phyloP scores from a whole-genome alignment of 2,888 invertebrate genomes.

The Chromoteleia sp. region DNA sequence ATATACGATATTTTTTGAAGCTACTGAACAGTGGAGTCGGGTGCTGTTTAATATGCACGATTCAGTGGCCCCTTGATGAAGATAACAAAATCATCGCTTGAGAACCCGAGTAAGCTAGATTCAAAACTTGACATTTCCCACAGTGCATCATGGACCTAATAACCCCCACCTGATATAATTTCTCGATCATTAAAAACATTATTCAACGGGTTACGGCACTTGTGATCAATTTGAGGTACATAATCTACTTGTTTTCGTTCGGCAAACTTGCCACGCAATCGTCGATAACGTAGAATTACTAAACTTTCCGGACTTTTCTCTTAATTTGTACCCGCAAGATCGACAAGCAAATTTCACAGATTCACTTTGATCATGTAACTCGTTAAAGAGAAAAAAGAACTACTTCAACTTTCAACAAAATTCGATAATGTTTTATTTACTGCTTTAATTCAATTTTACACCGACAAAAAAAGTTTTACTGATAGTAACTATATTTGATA shows the following conservation, averaged over 20 bases:
- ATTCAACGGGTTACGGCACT: slow-evolving; percentile 56
- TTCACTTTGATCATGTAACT: slow-evolving; percentile 8
- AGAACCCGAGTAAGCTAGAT: slow-evolving; percentile 51
- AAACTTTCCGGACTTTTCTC: slow-evolving; percentile 30
- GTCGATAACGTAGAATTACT: slow-evolving; percentile 31
- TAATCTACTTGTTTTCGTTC: slow-evolving; percentile 41
- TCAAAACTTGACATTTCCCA: slow-evolving; percentile 62
- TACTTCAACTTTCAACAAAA: no score
- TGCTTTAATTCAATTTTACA: no score
- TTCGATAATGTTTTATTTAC: no score
- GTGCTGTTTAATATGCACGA: slow-evolving; percentile 42
- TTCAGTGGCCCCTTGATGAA: slow-evolving; percentile 42
- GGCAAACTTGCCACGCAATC: slow-evolving; percentile 25
- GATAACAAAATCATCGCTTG: slow-evolving; percentile 65
- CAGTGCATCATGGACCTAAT: slow-evolving; percentile 53
- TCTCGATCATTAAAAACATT: slow-evolving; percentile 64
- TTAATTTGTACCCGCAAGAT: slow-evolving; percentile 26
- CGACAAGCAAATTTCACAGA: neutral
- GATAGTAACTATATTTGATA: no score
- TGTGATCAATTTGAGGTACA: slow-evolving; percentile 54
- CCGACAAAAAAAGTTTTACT: no score
- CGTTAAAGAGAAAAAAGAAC: no score
- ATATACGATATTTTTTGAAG: slow-evolving; percentile 34
- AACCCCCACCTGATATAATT: slow-evolving; percentile 47
- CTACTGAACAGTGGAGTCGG: slow-evolving; percentile 29